These are phyloP conservation scores for Conomelus anceps DNA, from an alignment of 2,888 invertebrate genomes.

Conservation along the genomic window DNA sequence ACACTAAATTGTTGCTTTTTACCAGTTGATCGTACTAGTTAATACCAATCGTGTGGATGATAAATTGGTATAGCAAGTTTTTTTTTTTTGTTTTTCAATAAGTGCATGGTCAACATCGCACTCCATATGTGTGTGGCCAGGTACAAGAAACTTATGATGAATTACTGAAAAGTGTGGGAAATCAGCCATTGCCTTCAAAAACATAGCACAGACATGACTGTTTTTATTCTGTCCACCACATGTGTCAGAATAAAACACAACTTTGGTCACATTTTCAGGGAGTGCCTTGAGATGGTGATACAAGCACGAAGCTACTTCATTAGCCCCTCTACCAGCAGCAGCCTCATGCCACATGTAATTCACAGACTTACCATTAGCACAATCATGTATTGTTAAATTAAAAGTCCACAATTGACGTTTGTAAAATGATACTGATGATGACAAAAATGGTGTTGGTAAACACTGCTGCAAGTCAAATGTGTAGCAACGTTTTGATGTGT, in stretches of 20 bases:
- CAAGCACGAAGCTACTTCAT: conserved; percentile 35
- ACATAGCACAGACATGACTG: conserved; percentile 32
- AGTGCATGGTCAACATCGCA: conserved; percentile 30
- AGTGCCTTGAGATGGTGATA: conserved; percentile 24
- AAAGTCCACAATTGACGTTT: conserved; percentile 13
- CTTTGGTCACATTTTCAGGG: neutral
- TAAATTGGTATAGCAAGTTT: neutral
- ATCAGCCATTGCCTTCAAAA: conserved; percentile 25
- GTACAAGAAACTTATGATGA: conserved; percentile 33
- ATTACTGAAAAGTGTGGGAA: conserved; percentile 27
- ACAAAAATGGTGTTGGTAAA: conserved; percentile 23
- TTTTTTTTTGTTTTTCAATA: neutral
- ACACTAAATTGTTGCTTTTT: neutral
- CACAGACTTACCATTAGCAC: neutral
- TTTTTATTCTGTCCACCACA: conserved; percentile 35
- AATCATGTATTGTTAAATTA: conserved; percentile 15
- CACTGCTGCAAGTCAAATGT: conserved; percentile 28
- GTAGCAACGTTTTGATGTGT: conserved; percentile 17
- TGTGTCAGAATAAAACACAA: conserved; percentile 30
- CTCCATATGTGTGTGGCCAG: conserved; percentile 33
- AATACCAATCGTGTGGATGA: conserved; percentile 6
- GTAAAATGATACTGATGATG: conserved; percentile 17
- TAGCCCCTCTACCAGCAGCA: conserved; percentile 32
- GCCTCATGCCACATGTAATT: conserved; percentile 33
- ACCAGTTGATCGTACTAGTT: neutral